A percentile compares a stretch with the other conserved stretches of the same genome.
These are phyloP conservation scores for Scolopax rusticola DNA, from an alignment of 2,797 vertebrate species.

Conservation along the genomic window DNA sequence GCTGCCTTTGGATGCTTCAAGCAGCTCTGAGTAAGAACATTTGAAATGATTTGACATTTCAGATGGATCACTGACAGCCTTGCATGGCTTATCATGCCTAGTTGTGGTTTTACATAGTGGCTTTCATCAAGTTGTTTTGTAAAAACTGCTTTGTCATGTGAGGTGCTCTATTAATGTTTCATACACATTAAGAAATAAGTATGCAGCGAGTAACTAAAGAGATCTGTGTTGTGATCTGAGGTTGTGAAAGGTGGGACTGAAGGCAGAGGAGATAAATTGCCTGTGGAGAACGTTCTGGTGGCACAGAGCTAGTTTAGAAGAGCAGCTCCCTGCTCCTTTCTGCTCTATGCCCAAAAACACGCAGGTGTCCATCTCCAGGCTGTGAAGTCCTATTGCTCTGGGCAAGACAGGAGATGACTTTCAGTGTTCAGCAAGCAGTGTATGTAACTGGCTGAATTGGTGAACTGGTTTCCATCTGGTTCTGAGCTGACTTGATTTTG, in stretches of 20 bases:
- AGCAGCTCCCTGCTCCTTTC: neutral
- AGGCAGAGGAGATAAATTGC: neutral
- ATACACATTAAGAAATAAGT: neutral
- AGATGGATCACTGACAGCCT: neutral
- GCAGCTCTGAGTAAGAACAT: neutral
- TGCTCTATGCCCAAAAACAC: neutral
- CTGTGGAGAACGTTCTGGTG: neutral
- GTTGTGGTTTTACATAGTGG: neutral
- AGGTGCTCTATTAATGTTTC: neutral
- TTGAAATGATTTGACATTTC: neutral
- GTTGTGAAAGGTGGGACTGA: neutral
- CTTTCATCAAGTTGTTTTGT: neutral
- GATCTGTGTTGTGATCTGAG: neutral
- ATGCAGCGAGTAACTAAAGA: neutral
- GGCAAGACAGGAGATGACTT: neutral
- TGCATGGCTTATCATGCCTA: neutral
- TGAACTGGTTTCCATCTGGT: neutral
- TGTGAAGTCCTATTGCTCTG: neutral
- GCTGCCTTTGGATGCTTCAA: neutral
- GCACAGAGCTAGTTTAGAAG: neutral
- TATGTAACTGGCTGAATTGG: neutral
- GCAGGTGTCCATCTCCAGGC: neutral
- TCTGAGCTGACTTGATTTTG: neutral
- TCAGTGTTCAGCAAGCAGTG: neutral
- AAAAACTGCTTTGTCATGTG: fast-evolving